Base-by-base conservation (phyloP, 2,113 vertebrate species). In the Cephalopterus ornatus region DNA sequence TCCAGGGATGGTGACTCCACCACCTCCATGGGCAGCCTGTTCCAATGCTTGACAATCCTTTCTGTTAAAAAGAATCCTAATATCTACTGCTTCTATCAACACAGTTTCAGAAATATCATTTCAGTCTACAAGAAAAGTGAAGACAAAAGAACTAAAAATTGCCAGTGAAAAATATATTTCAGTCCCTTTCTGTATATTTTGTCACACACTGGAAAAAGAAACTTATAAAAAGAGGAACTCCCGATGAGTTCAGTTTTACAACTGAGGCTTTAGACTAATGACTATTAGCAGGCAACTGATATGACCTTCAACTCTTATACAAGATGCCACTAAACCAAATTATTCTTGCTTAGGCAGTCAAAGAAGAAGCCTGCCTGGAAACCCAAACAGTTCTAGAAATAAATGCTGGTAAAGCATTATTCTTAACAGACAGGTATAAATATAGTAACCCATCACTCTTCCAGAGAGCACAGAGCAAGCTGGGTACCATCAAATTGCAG, bases 351-450 rank as follows among this genome's bases (percentile, higher is more conserved):
- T 78, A 61, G 47, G 26, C 37, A 80, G 28, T 75, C 50, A 65
- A 66, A 92, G 32, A 20, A 80, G 37, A 94, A 75, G 39, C 56
- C 33, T 94, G 76, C 62, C 70, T 72, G 44, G 76, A 94, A 95
- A 91, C 41, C 39, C 42, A 84, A 86, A 65, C 24, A 47, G n/a
- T 77, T 92, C 32, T 88, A 94, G 88, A 94, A 91, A 94, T 65
- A 94, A 89, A 61, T 81, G 92, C 63, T 92, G 50, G 63, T 90
- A 76, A 80, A 95, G 55, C 75, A 92, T 56, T 86, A 84, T 80
- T 91, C 80, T 63, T 84, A 86, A 90, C 21, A 41, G 70, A 42
- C 37, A 76, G 42, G 14, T 75, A 72, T 84, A 93, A 91, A 92
- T 87, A 91, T 86, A 96, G 83, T 33, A 91, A 86, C 68, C 20